These are phyloP conservation scores for Oryzias dopingdopingensis DNA, from an alignment of 2,797 vertebrate species.

Conservation along the genomic window DNA sequence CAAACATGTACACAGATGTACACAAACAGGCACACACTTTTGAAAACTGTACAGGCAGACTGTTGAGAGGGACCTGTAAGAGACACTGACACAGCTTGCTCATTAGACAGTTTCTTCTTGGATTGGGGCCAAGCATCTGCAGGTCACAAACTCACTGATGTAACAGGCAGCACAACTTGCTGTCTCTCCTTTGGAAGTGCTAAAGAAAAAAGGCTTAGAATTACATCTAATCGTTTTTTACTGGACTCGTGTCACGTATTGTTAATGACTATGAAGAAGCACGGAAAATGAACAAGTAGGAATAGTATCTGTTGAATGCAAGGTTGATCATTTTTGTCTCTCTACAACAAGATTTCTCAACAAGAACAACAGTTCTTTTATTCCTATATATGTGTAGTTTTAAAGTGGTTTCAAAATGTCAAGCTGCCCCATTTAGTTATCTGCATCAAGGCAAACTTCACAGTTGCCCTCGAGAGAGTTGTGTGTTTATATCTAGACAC, in stretches of 20 bases:
- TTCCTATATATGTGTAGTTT: neutral
- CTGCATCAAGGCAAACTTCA: neutral
- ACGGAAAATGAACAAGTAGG: neutral
- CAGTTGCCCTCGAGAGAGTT: neutral
- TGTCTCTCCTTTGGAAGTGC: slow-evolving; percentile 56
- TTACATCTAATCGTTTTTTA: slow-evolving; percentile 32
- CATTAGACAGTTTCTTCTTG: slow-evolving; percentile 73
- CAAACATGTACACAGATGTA: slow-evolving; percentile 29
- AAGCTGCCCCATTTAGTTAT: neutral
- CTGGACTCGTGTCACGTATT: slow-evolving; percentile 18
- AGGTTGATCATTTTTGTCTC: slow-evolving; percentile 1
- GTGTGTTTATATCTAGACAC: neutral
- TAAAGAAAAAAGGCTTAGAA: slow-evolving; percentile 40
- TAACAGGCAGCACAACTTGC: slow-evolving; percentile 57
- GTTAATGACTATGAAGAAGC: slow-evolving; percentile 9
- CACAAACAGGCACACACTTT: slow-evolving; percentile 24
- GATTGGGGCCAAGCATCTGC: slow-evolving; percentile 72
- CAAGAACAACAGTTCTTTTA: neutral
- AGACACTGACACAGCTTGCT: slow-evolving; percentile 71
- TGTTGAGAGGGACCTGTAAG: slow-evolving; percentile 62
- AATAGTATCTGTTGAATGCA: neutral
- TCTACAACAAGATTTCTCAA: slow-evolving; percentile 10
- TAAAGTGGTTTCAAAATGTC: slow-evolving; percentile 1
- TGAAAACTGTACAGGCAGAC: slow-evolving; percentile 48
- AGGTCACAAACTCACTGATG: slow-evolving; percentile 69